Evolutionary conservation across 2,797 vertebrate genomes (phyloP).

Genomic region (Bovichtus variegatus): DNA sequence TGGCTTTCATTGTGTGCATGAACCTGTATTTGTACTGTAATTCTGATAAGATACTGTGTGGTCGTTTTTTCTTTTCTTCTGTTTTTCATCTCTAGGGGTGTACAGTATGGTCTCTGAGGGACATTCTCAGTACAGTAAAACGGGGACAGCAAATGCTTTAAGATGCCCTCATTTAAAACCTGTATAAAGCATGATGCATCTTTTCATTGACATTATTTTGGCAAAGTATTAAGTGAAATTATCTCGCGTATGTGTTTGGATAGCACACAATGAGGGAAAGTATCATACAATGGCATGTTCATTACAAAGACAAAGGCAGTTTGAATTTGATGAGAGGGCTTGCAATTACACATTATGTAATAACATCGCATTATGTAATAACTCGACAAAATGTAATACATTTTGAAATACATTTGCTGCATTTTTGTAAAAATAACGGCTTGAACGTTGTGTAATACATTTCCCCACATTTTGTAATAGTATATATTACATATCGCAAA

Average conservation of each 20-base stretch:
- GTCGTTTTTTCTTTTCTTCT: constrained; percentile 54
- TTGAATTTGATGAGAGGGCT: constrained; percentile 6
- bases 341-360: too few relatives aligned
- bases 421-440: too few relatives aligned
- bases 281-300: constrained; percentile 18
- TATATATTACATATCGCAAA: too few relatives aligned
- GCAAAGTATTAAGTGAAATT: constrained; percentile 26
- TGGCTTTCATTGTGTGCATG: constrained; percentile 88
- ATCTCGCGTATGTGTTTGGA: constrained; percentile 14
- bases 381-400: too few relatives aligned
- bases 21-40: constrained; percentile 86
- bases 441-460: too few relatives aligned
- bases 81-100: constrained; percentile 71
- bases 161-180: constrained; percentile 38
- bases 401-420: too few relatives aligned
- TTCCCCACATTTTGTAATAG: too few relatives aligned
- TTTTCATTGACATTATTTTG: constrained; percentile 38
- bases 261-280: constrained; percentile 9
- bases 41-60: constrained; percentile 77
- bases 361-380: too few relatives aligned
- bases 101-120: constrained; percentile 59
- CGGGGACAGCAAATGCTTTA: constrained; percentile 56
- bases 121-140: constrained; percentile 43
- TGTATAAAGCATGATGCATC: constrained; percentile 48
- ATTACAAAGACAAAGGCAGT: neutral